Evolutionary conservation across 2,797 vertebrate genomes (phyloP).

Genomic region (Rhinella marina): DNA sequence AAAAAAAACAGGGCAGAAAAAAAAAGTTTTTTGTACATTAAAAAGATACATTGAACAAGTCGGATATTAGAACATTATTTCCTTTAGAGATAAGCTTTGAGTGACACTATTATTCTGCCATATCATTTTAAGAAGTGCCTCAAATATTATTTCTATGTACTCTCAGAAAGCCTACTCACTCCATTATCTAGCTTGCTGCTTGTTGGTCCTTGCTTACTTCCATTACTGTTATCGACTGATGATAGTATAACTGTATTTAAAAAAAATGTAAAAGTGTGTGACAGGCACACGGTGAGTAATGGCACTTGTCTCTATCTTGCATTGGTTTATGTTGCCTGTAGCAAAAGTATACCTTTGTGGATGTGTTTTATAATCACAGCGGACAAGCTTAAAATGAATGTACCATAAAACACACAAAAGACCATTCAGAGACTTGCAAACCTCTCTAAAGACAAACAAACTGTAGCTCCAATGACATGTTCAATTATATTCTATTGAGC

Average conservation of each 20-base stretch:
- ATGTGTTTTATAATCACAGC: no score
- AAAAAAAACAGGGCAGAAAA: background rate
- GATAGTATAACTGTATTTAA: background rate
- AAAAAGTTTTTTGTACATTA: background rate
- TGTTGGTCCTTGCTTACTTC: background rate
- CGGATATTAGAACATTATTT: background rate
- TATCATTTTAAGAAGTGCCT: background rate
- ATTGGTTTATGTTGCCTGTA: background rate
- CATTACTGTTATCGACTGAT: background rate
- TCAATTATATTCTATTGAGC: no score
- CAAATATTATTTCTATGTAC: background rate
- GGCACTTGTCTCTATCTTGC: background rate
- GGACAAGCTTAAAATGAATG: background rate
- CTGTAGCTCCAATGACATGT: no score
- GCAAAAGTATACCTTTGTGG: background rate
- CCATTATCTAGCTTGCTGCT: background rate
- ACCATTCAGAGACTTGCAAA: background rate
- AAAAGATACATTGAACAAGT: background rate
- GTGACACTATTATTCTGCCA: background rate
- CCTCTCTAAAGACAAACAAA: background rate
- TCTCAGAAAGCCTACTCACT: background rate
- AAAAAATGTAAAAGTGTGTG: background rate
- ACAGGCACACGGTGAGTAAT: background rate
- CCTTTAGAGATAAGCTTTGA: conserved; percentile 5
- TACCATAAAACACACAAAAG: background rate